Percentiles rank a stretch among this genome's conserved stretches.
Conservation (phyloP, 2,888 invertebrate species). For the Rhingia campestris region DNA sequence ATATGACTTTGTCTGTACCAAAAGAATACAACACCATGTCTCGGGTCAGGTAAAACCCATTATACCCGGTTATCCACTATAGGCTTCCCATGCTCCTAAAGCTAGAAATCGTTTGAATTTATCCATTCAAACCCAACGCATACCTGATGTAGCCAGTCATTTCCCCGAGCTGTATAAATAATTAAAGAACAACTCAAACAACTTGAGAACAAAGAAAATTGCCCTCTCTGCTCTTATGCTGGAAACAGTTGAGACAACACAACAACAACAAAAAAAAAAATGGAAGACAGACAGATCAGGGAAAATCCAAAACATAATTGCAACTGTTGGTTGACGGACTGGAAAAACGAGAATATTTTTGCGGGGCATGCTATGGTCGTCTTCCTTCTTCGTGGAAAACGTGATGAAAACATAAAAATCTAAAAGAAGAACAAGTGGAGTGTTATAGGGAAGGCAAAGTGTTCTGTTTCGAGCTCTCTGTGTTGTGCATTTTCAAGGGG, state of each 20-base stretch:
- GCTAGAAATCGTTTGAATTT: background rate
- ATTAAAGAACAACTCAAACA: constrained; percentile 57
- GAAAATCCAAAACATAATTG: constrained; percentile 66
- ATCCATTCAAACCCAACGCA: constrained; percentile 22
- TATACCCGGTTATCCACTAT: background rate
- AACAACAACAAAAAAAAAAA: constrained; percentile 5
- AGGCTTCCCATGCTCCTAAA: background rate
- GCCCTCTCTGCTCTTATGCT: constrained; percentile 8
- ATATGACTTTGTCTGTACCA: too few species aligned
- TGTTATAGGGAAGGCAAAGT: background rate
- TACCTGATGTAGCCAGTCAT: constrained; percentile 39
- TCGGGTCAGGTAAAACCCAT: background rate
- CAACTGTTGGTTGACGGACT: constrained; percentile 67
- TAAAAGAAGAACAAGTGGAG: constrained; percentile 36
- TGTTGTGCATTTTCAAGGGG: constrained; percentile 53
- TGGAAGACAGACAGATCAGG: constrained; percentile 35
- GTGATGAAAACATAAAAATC: constrained; percentile 58
- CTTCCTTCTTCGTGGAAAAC: constrained; percentile 46
- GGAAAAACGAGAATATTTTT: constrained; percentile 66
- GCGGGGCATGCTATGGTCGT: background rate
- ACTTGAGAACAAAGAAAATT: constrained; percentile 63
- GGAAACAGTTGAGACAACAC: background rate
- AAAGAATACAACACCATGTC: too few species aligned
- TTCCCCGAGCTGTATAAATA: constrained; percentile 51
- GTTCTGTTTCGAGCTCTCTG: background rate